A percentile compares a stretch with the other conserved stretches of the same genome.
Evolutionary conservation across 2,113 vertebrate genomes (phyloP).

Genomic region (Macquaria australasica): DNA sequence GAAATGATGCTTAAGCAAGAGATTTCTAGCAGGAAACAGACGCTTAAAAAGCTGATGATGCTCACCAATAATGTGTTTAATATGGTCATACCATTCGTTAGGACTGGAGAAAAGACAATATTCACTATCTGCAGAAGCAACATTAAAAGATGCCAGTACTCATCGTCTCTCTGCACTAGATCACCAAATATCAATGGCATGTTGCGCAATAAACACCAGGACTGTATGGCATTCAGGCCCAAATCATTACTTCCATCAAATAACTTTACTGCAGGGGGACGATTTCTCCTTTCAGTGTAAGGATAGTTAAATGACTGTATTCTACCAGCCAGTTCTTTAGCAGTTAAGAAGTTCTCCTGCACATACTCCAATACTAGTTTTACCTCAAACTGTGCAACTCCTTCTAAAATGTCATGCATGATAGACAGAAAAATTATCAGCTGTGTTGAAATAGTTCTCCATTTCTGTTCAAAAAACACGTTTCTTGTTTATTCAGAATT

Average conservation of each 20-base stretch:
- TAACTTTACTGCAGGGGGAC: constrained; percentile 9
- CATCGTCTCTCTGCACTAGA: constrained; percentile 27
- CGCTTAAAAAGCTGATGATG: constrained; percentile 39
- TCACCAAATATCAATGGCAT: constrained; percentile 59
- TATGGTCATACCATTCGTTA: constrained; percentile 42
- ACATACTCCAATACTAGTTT: too few species aligned
- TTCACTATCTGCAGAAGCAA: constrained; percentile 55
- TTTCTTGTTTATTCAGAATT: constrained; percentile 56
- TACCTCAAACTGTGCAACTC: too few species aligned
- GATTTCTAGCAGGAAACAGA: neutral
- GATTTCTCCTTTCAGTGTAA: neutral
- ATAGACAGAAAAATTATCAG: too few species aligned
- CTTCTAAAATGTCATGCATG: too few species aligned
- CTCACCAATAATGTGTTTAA: constrained; percentile 58
- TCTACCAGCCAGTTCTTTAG: neutral
- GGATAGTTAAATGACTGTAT: constrained; percentile 19
- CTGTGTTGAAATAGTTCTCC: neutral
- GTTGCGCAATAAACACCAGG: constrained; percentile 47
- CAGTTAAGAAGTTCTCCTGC: too few species aligned
- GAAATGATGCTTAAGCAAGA: constrained; percentile 40
- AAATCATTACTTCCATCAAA: constrained; percentile 40
- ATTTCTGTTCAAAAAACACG: constrained; percentile 35
- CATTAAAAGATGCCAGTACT: constrained; percentile 49
- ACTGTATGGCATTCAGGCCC: constrained; percentile 52
- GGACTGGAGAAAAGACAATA: constrained; percentile 47